Conservation (phyloP, 2,888 invertebrate species). For the Lutraria lutraria region DNA sequence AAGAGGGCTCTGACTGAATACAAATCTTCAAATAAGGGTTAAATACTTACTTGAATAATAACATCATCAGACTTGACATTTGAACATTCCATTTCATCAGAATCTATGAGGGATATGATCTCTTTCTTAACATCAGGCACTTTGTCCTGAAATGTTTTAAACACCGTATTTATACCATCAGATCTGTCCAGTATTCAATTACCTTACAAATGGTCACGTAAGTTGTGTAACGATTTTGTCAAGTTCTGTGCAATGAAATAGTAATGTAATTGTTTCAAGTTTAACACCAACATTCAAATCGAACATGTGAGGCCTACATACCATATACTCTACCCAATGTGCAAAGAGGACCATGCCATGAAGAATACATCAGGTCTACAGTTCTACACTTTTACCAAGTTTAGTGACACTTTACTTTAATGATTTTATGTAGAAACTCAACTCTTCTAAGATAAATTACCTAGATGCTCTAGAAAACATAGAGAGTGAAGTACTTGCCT, state of each 20-base stretch:
- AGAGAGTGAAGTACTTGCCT: neutral
- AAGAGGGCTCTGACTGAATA: too few species aligned
- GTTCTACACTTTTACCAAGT: too few species aligned
- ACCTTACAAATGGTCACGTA: neutral
- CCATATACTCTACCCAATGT: too few species aligned
- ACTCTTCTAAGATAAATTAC: too few species aligned
- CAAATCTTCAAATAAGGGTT: neutral
- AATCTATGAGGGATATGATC: slow-evolving; percentile 47
- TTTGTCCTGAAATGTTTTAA: slow-evolving; percentile 29
- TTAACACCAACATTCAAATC: too few species aligned
- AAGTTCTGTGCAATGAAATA: neutral
- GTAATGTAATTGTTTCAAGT: neutral
- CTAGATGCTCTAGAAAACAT: too few species aligned
- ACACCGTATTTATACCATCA: neutral
- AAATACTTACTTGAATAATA: slow-evolving; percentile 68
- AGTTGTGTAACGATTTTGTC: neutral
- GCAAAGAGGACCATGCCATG: too few species aligned
- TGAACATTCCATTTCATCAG: slow-evolving; percentile 57
- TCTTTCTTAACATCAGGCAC: slow-evolving; percentile 51
- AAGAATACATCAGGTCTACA: too few species aligned
- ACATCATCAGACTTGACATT: slow-evolving; percentile 62
- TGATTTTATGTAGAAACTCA: too few species aligned
- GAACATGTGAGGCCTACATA: too few species aligned
- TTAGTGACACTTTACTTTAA: too few species aligned
- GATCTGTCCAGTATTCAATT: neutral